Evolutionary conservation across 2,797 vertebrate genomes (phyloP).

Genomic region (Coendou prehensilis): DNA sequence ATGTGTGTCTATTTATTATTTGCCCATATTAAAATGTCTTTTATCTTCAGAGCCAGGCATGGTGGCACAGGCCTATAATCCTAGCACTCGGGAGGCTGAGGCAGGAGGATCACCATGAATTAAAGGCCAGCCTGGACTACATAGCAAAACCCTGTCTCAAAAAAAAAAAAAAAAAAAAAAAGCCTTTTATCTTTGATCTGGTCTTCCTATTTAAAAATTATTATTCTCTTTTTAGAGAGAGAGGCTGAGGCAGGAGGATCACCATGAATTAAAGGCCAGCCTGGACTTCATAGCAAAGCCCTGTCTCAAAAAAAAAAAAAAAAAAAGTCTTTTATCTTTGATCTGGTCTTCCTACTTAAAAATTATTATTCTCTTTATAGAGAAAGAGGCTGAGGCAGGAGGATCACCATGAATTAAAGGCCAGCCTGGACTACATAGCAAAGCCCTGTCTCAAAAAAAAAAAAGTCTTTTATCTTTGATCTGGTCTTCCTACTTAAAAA

Average conservation of each 20-base stretch:
- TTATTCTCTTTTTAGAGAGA: not conserved
- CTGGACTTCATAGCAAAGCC: no score
- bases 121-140: no score
- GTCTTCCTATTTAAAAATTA: slow-evolving; percentile 44
- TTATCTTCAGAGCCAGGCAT: not conserved
- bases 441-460: not conserved
- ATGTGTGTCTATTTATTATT: not conserved
- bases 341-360: slow-evolving; percentile 47
- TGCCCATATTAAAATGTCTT: not conserved
- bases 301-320: no score
- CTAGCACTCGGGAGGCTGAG: not conserved
- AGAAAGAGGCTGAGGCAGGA: no score
- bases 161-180: not conserved
- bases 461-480: not conserved
- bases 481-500: slow-evolving; percentile 53
- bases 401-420: not conserved
- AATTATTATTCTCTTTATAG: slow-evolving; percentile 37
- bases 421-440: not conserved
- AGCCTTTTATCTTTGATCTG: slow-evolving; percentile 16
- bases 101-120: not conserved
- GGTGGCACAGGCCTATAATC: not conserved
- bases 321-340: not conserved
- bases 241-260: not conserved
- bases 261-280: no score
- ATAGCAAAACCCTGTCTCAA: no score